A percentile compares a stretch with the other conserved stretches of the same genome.
phyloP scores from a whole-genome alignment of 2,113 vertebrate genomes.

The Lampris incognitus region DNA sequence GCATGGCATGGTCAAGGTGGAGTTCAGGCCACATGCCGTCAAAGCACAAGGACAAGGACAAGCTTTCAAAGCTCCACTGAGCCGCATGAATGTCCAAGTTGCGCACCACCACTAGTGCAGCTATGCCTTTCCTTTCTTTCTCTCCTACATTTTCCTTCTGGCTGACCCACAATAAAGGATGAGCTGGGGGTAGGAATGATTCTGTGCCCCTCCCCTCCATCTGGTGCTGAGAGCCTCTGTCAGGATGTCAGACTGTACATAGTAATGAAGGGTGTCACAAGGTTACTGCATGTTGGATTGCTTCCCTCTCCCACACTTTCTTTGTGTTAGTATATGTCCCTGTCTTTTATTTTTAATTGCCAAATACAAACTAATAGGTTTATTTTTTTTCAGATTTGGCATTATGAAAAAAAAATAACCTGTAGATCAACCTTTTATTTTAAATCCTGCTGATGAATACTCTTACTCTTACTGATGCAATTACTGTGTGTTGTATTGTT shows the following conservation, averaged over 20 bases:
- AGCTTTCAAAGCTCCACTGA: conserved; percentile 54
- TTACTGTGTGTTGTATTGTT: no score
- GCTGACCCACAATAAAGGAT: conserved; percentile 62
- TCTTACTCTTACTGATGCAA: no score
- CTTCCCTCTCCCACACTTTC: conserved; percentile 55
- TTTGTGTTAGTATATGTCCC: conserved; percentile 22
- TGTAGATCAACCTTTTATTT: no score
- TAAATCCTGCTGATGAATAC: no score
- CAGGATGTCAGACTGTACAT: conserved; percentile 80
- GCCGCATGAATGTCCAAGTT: conserved; percentile 69
- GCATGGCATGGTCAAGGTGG: conserved; percentile 70
- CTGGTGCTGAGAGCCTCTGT: conserved; percentile 80
- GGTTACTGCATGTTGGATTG: conserved; percentile 79
- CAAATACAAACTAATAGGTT: no score
- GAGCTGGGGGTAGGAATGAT: conserved; percentile 68
- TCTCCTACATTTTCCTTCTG: conserved; percentile 51
- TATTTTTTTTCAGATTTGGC: no score
- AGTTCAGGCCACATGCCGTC: conserved; percentile 70
- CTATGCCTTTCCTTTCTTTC: conserved; percentile 41
- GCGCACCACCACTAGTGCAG: conserved; percentile 35
- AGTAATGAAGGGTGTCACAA: conserved; percentile 85
- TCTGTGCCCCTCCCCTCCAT: conserved; percentile 81
- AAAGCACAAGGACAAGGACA: conserved; percentile 79
- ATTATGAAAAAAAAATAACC: no score
- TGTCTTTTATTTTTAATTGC: conserved; percentile 7